Percentiles rank a stretch among this genome's conserved stretches.
phyloP scores from a whole-genome alignment of 2,797 vertebrate genomes.

The Alcedo quadribrachys region DNA sequence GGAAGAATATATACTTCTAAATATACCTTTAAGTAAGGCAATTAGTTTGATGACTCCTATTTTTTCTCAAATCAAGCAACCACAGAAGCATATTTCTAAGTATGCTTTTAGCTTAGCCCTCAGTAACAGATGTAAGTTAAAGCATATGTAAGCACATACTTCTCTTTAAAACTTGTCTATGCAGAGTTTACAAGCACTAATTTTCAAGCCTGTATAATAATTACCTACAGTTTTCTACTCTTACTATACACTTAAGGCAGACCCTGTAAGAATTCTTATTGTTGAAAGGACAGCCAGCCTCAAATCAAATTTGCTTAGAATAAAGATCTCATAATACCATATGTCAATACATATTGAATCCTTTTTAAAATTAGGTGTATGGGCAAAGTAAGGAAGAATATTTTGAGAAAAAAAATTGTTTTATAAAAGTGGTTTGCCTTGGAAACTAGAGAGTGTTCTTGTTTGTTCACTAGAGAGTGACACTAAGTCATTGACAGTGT shows the following conservation, averaged over 20 bases:
- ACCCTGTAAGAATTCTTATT: conserved; percentile 32
- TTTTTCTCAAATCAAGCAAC: neutral
- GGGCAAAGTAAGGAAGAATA: neutral
- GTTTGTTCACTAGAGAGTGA: neutral
- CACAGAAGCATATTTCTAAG: neutral
- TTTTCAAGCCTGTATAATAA: conserved; percentile 28
- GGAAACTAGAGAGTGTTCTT: neutral
- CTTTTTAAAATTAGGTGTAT: neutral
- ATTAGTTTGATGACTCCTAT: neutral
- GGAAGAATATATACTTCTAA: neutral
- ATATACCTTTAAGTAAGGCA: neutral
- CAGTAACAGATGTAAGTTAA: neutral
- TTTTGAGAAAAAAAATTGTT: neutral
- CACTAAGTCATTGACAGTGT: neutral
- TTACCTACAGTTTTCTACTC: conserved; percentile 33
- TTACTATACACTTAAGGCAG: neutral
- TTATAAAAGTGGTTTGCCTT: neutral
- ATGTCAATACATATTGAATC: neutral
- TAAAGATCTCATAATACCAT: conserved; percentile 25
- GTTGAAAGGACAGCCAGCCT: conserved; percentile 9
- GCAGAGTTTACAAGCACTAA: conserved; percentile 32
- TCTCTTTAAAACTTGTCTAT: conserved; percentile 52
- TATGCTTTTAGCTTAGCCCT: neutral
- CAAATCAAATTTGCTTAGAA: conserved; percentile 62
- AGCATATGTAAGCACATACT: conserved; percentile 7